Evolutionary conservation across 2,888 invertebrate genomes (phyloP).

Genomic region (Allygus modestus): DNA sequence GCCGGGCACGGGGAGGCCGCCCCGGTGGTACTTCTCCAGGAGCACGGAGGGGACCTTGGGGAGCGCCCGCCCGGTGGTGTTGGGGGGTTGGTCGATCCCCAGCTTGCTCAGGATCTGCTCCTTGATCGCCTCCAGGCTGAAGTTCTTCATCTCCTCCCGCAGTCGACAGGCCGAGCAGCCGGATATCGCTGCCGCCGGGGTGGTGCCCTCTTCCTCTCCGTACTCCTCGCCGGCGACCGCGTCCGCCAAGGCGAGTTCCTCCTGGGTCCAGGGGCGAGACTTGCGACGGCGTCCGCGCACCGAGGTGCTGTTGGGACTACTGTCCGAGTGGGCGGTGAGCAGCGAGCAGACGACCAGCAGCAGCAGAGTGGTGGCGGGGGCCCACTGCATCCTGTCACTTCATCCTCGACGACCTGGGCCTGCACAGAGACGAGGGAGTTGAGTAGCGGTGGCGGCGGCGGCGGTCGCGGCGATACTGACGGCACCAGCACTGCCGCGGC

Average conservation of each 20-base stretch:
- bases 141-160: conserved; percentile 78
- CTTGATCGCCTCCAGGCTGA: conserved; percentile 79
- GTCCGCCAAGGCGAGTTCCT: conserved; percentile 53
- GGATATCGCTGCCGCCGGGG: conserved; percentile 65
- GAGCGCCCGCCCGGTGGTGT: conserved; percentile 79
- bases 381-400: conserved; percentile 60
- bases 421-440: conserved; percentile 20
- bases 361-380: conserved; percentile 57
- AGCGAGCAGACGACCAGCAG: conserved; percentile 46
- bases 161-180: conserved; percentile 77
- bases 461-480: conserved; percentile 45
- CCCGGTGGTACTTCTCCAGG: conserved; percentile 63
- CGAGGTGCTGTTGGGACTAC: conserved; percentile 50
- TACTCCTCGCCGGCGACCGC: conserved; percentile 57
- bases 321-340: conserved; percentile 35
- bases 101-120: conserved; percentile 79
- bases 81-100: conserved; percentile 78
- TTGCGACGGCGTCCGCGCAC: conserved; percentile 42
- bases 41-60: conserved; percentile 73
- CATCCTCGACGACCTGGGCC: not conserved
- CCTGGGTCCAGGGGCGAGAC: conserved; percentile 53
- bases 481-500: not conserved
- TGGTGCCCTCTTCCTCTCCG: conserved; percentile 53
- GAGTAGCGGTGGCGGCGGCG: not conserved
- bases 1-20: conserved; percentile 71